phyloP scores from a whole-genome alignment of 53 echinoderm and acorn worm species.

The Paracentrotus lividus region DNA sequence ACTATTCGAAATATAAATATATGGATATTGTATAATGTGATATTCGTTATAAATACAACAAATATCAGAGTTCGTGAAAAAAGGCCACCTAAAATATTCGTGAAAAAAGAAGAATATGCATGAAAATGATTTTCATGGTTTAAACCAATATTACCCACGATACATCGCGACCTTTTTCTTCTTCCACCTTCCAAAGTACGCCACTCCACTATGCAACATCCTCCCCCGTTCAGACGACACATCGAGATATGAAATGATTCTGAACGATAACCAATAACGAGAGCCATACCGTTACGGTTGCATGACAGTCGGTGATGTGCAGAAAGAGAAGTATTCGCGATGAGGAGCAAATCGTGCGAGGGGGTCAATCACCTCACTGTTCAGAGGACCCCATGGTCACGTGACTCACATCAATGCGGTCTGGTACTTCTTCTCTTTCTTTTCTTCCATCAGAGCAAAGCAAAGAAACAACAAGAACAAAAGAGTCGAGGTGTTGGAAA shows the following conservation, averaged over 20 bases:
- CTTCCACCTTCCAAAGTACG: background rate
- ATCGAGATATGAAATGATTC: background rate
- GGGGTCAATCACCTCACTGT: slow-evolving; percentile 47
- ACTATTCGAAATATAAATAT: too few relatives aligned
- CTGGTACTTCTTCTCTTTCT: background rate
- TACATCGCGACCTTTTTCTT: background rate
- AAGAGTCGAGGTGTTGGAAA: background rate
- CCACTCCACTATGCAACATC: background rate
- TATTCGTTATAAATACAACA: too few relatives aligned
- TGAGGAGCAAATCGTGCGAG: background rate
- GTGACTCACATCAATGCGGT: background rate
- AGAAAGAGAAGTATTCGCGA: slow-evolving; percentile 11
- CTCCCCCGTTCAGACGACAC: background rate
- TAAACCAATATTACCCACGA: too few relatives aligned
- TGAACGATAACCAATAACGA: slow-evolving; percentile 7
- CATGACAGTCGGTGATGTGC: slow-evolving; percentile 38
- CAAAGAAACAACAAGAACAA: background rate
- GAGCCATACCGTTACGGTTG: slow-evolving; percentile 8
- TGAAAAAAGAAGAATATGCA: too few relatives aligned
- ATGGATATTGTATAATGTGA: too few relatives aligned
- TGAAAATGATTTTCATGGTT: background rate
- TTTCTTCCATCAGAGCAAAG: background rate
- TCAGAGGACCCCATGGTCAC: background rate
- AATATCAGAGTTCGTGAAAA: too few relatives aligned
- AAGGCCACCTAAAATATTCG: too few relatives aligned